Evolutionary conservation across 2,113 vertebrate genomes (phyloP), one percentile per base, ranked within the genome.

Genomic region (Lepisosteus oculatus): DNA sequence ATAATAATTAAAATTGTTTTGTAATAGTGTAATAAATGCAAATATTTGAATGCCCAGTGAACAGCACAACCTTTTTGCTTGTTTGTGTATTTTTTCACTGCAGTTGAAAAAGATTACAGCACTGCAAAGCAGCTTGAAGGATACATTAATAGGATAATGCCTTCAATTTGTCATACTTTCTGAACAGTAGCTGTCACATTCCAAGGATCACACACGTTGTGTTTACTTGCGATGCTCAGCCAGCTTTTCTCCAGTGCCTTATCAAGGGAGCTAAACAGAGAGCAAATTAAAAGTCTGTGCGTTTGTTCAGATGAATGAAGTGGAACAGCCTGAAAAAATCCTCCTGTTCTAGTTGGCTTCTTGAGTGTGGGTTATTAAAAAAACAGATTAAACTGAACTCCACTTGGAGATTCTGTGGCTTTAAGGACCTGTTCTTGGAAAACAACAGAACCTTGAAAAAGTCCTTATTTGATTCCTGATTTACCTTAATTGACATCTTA

Each of bases 181-280:
- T 11, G 55, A 29, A 56, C 43, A 64, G 61, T 74, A 79, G 77
- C 73, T 72, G 84, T 87, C 74, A 29, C 74, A 51, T 81, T 78
- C 81, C 70, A 80, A 67, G 83, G 80, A 85, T 89, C 84, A 79
- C 81, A 85, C 71, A 54, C 63, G 12, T 69, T 55, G 55, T 41
- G 43, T 81, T 84, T 87, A 67, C 76, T 59, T 71, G 75, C 75
- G 77, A 66, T 70, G 71, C 80, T 69, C 72, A 74, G 72, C 80
- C 78, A 71, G 74, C 72, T 57, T 69, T 65, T 70, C 67, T 1
- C 78, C 77, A 73, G 80, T 72, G 72, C 70, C 67, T 87, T 85
- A 79, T 87, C 76, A 80, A 71, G 79, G 75, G 70, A 69, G 64
- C 3, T 66, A 55, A 66, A 3, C 75, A 67, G 68, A 72, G 79